Percentiles rank a stretch among this genome's conserved stretches.
These are phyloP conservation scores for Abrostola triplasia DNA, from an alignment of 2,888 invertebrate species.

Conservation along the genomic window DNA sequence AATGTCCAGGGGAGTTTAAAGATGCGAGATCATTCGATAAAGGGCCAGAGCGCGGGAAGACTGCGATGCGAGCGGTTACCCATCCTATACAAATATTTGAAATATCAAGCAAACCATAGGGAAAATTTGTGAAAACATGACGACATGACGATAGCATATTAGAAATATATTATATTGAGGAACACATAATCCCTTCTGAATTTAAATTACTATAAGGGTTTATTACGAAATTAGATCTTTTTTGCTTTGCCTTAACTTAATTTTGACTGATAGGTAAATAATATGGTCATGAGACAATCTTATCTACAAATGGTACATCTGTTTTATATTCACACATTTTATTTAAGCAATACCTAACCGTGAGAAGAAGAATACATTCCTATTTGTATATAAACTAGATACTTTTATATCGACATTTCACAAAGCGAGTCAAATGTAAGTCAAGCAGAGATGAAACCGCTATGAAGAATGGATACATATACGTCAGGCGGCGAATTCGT, in stretches of 20 bases:
- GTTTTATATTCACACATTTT: no score
- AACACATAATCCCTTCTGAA: constrained; percentile 5
- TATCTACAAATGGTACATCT: background rate
- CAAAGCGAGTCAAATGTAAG: constrained; percentile 13
- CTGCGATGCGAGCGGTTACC: constrained; percentile 56
- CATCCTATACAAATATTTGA: constrained; percentile 79
- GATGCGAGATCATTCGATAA: constrained; percentile 68
- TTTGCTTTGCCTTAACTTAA: background rate
- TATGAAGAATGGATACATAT: constrained; percentile 71
- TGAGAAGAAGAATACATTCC: background rate
- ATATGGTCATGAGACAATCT: constrained; percentile 4
- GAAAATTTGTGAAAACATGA: constrained; percentile 66
- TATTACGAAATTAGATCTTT: background rate
- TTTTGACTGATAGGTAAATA: constrained; percentile 21
- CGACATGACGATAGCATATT: constrained; percentile 49
- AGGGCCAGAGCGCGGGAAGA: constrained; percentile 57
- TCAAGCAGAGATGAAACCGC: constrained; percentile 15
- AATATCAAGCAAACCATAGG: constrained; percentile 65
- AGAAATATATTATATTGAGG: constrained; percentile 15
- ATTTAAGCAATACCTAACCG: no score
- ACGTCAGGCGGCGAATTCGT: constrained; percentile 68
- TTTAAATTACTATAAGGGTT: constrained; percentile 12
- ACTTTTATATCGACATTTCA: constrained; percentile 3
- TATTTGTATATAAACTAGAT: background rate
- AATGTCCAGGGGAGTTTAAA: constrained; percentile 38